phyloP scores from a whole-genome alignment of 2,797 vertebrate species.

The Myoxocephalus aenaeus region DNA sequence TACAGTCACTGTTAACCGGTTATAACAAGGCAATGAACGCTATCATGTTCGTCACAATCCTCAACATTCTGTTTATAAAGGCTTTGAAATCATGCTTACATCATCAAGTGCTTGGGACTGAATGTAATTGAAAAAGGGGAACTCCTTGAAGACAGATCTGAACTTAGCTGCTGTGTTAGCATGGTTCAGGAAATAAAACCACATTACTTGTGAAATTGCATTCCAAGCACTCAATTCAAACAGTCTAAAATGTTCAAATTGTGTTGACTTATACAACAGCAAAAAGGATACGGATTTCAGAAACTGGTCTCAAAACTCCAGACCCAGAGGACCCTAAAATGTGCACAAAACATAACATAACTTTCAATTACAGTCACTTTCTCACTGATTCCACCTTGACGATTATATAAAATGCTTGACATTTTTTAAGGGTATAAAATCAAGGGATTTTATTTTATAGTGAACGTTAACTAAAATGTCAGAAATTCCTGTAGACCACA shows the following conservation, averaged over 20 bases:
- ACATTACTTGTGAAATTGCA: conserved; percentile 17
- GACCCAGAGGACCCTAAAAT: conserved; percentile 81
- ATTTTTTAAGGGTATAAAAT: background rate
- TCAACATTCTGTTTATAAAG: background rate
- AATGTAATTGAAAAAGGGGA: conserved; percentile 98
- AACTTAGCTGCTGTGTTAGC: conserved; percentile 88
- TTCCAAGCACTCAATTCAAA: conserved; percentile 27
- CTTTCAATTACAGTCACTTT: conserved; percentile 5
- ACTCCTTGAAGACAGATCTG: conserved; percentile 93
- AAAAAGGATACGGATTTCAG: conserved; percentile 97
- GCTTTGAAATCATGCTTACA: conserved; percentile 83
- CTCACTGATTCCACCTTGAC: background rate
- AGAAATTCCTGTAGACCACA: background rate
- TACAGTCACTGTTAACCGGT: background rate
- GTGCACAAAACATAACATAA: conserved; percentile 14
- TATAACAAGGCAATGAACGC: conserved; percentile 2
- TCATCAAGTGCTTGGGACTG: conserved; percentile 97
- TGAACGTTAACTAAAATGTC: background rate
- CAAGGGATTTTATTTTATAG: background rate
- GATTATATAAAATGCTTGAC: background rate
- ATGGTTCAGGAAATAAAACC: conserved; percentile 78
- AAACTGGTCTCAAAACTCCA: conserved; percentile 88
- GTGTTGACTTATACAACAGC: conserved; percentile 12
- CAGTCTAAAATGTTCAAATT: background rate
- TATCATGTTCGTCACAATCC: conserved; percentile 6